Percentiles rank a stretch among this genome's conserved stretches.
Conservation (phyloP, 2,888 invertebrate genomes). For the Ectemnius lituratus region DNA sequence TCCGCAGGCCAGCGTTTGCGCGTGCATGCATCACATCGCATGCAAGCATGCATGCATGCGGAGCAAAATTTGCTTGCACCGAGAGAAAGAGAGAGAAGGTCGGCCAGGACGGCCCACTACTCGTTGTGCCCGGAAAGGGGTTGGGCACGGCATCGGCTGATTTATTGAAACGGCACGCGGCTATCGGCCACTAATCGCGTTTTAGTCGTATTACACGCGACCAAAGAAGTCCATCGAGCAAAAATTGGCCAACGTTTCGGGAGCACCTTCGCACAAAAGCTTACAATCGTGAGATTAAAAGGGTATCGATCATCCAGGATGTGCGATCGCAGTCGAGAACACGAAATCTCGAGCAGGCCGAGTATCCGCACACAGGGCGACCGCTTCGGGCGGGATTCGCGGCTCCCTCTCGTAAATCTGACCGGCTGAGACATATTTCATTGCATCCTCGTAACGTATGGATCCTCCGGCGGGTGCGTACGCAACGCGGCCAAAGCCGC, state of each 20-base stretch:
- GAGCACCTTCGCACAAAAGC: not conserved
- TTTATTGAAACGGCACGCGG: conserved; percentile 55
- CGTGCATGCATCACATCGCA: conserved; percentile 31
- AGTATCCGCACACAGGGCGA: conserved; percentile 12
- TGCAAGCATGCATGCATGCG: conserved; percentile 32
- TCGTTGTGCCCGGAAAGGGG: conserved; percentile 36
- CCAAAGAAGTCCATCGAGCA: conserved; percentile 16
- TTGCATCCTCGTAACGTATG: conserved; percentile 52
- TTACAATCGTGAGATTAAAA: not conserved
- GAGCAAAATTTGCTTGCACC: conserved; percentile 45
- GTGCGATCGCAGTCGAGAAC: not conserved
- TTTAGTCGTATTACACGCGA: conserved; percentile 48
- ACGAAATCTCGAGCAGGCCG: conserved; percentile 32
- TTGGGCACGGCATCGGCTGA: conserved; percentile 42
- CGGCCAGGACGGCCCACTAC: conserved; percentile 28
- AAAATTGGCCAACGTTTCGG: conserved; percentile 21
- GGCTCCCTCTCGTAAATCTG: conserved; percentile 51
- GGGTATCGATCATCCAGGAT: not conserved
- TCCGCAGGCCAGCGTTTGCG: conserved; percentile 41
- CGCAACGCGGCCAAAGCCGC: conserved; percentile 36
- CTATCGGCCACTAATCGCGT: conserved; percentile 54
- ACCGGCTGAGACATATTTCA: conserved; percentile 59
- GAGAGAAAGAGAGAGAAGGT: too few species aligned
- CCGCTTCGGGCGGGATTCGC: conserved; percentile 37
- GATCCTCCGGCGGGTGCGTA: conserved; percentile 28